Percentiles rank a stretch among this genome's conserved stretches.
phyloP scores from a whole-genome alignment of 2,797 vertebrate species.

The Lerista edwardsae region DNA sequence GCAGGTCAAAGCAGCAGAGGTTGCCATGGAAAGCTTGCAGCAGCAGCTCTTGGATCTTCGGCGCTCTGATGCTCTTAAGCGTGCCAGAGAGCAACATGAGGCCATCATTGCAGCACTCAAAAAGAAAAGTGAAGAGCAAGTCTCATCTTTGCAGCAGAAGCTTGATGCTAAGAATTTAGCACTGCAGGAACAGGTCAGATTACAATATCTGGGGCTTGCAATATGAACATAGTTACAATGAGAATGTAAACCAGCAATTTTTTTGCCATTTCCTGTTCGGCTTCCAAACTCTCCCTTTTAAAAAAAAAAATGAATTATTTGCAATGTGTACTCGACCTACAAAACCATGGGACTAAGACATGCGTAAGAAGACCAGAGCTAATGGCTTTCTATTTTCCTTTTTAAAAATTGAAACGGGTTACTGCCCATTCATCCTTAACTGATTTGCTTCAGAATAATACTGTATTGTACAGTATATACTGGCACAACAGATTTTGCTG shows the following conservation, averaged over 20 bases:
- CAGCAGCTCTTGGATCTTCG: conserved; percentile 91
- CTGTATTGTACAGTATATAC: neutral
- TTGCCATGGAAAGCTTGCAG: conserved; percentile 90
- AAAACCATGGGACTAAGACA: neutral
- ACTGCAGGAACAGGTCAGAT: conserved; percentile 86
- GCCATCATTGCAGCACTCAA: conserved; percentile 78
- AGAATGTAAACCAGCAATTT: neutral
- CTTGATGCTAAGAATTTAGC: conserved; percentile 80
- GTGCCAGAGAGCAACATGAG: conserved; percentile 88
- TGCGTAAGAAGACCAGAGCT: neutral
- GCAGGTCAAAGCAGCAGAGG: conserved; percentile 86
- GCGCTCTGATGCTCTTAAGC: conserved; percentile 88
- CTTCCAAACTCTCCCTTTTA: neutral
- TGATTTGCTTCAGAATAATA: neutral
- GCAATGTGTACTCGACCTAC: neutral
- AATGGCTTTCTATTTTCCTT: neutral
- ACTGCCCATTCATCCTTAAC: neutral
- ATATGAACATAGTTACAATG: neutral
- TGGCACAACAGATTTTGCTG: neutral
- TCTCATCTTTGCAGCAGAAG: conserved; percentile 83
- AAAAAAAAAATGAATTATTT: neutral
- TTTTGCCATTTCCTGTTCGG: neutral
- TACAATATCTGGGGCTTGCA: conserved; percentile 15
- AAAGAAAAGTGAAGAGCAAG: conserved; percentile 87
- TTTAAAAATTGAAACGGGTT: neutral